phyloP scores from a whole-genome alignment of 2,888 invertebrate genomes.

The Byasa hedistus region DNA sequence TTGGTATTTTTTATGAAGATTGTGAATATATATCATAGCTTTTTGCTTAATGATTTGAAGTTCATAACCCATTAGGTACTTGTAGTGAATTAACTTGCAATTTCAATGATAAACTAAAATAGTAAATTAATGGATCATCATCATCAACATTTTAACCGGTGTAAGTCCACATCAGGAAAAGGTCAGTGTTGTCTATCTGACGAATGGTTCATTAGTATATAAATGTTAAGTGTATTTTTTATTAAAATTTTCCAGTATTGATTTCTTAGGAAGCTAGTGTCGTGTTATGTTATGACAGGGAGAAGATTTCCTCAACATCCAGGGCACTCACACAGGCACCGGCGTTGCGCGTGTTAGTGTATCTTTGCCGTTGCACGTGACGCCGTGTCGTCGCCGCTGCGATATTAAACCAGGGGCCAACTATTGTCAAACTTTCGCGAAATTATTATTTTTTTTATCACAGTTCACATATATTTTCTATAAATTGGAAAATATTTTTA shows the following conservation, averaged over 20 bases:
- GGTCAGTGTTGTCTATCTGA: too few species aligned
- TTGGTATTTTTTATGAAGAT: too few species aligned
- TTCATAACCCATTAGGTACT: too few species aligned
- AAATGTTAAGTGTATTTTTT: neutral
- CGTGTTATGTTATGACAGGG: conserved; percentile 33
- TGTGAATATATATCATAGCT: too few species aligned
- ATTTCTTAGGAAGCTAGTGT: conserved; percentile 13
- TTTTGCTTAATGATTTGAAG: too few species aligned
- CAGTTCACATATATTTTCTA: too few species aligned
- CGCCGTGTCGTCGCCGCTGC: conserved; percentile 64
- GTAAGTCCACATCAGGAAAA: too few species aligned
- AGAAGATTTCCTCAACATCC: conserved; percentile 40
- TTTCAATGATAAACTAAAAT: too few species aligned
- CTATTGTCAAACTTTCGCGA: conserved; percentile 37
- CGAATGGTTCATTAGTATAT: neutral
- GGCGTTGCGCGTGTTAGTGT: conserved; percentile 47
- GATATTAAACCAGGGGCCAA: conserved; percentile 68
- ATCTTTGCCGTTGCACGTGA: conserved; percentile 68
- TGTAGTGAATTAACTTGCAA: too few species aligned
- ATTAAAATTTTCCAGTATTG: neutral
- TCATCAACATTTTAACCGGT: too few species aligned
- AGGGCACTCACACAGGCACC: conserved; percentile 48
- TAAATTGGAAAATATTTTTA: too few species aligned
- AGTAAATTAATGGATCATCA: too few species aligned
- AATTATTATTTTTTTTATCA: neutral